phyloP scores from a whole-genome alignment of 2,113 vertebrate genomes.

The Neotragus moschatus region DNA sequence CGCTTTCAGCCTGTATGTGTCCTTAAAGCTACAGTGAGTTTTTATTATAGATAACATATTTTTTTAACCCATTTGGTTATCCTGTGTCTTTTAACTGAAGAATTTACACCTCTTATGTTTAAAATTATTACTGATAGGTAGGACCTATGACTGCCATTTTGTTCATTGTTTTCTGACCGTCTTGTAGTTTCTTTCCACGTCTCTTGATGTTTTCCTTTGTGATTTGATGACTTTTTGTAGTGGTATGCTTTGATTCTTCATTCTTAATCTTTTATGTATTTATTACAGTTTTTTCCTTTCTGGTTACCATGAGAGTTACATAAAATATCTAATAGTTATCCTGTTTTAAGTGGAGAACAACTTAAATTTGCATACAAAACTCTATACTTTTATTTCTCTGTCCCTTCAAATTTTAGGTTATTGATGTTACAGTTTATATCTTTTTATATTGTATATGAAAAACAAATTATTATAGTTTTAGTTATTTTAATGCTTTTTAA shows the following conservation, averaged over 20 bases:
- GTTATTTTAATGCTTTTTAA: background rate
- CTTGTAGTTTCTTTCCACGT: background rate
- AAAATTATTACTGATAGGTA: background rate
- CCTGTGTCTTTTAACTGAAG: background rate
- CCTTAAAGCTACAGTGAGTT: background rate
- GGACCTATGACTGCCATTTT: background rate
- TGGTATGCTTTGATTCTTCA: background rate
- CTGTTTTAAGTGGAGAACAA: background rate
- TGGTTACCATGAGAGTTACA: background rate
- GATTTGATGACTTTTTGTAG: background rate
- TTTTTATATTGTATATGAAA: background rate
- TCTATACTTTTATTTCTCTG: background rate
- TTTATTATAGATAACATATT: background rate
- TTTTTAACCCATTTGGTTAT: background rate
- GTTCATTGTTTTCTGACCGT: background rate
- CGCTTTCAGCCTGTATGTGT: background rate
- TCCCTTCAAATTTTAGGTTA: background rate
- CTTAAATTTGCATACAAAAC: background rate
- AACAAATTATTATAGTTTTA: background rate
- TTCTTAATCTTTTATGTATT: background rate
- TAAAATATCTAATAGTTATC: background rate
- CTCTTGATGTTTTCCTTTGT: background rate
- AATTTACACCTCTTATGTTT: background rate
- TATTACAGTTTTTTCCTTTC: background rate
- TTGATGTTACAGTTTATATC: background rate